Conservation (phyloP, 2,113 vertebrate genomes). For the Xiphias gladius region DNA sequence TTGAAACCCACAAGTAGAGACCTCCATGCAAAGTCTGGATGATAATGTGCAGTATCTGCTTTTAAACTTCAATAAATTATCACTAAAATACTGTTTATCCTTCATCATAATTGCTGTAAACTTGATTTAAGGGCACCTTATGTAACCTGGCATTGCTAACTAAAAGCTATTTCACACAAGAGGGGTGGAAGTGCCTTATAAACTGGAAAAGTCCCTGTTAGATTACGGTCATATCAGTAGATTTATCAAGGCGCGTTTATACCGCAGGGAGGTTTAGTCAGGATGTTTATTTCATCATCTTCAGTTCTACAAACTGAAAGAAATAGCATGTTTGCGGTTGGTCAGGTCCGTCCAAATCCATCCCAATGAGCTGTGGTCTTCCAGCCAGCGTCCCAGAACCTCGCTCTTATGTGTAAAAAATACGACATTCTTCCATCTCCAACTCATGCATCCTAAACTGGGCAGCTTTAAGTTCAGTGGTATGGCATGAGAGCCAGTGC, state of each 20-base stretch:
- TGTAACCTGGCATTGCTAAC: not conserved
- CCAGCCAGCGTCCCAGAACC: conserved; percentile 58
- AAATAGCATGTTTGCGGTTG: conserved; percentile 44
- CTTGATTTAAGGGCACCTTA: not conserved
- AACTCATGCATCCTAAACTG: conserved; percentile 43
- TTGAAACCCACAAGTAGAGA: not conserved
- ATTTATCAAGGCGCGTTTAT: conserved; percentile 56
- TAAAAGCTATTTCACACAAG: not conserved
- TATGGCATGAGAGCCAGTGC: not conserved
- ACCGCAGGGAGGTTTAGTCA: conserved; percentile 55
- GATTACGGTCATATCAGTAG: conserved; percentile 48
- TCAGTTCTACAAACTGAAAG: conserved; percentile 36
- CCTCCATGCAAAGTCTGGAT: not conserved
- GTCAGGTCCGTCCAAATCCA: conserved; percentile 51
- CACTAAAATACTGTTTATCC: not conserved
- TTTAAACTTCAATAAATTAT: not conserved
- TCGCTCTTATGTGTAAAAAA: conserved; percentile 50
- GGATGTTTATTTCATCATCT: conserved; percentile 71
- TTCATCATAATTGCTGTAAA: not conserved
- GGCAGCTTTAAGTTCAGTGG: conserved; percentile 27
- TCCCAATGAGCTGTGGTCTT: conserved; percentile 60
- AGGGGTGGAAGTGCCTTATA: conserved; percentile 11
- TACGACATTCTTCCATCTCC: conserved; percentile 63
- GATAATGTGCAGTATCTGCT: not conserved
- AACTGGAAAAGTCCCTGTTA: conserved; percentile 54